A percentile compares a stretch with the other conserved stretches of the same genome.
Conservation (phyloP, 1,140 invertebrate species). For the Alviniconcha marisindica region DNA sequence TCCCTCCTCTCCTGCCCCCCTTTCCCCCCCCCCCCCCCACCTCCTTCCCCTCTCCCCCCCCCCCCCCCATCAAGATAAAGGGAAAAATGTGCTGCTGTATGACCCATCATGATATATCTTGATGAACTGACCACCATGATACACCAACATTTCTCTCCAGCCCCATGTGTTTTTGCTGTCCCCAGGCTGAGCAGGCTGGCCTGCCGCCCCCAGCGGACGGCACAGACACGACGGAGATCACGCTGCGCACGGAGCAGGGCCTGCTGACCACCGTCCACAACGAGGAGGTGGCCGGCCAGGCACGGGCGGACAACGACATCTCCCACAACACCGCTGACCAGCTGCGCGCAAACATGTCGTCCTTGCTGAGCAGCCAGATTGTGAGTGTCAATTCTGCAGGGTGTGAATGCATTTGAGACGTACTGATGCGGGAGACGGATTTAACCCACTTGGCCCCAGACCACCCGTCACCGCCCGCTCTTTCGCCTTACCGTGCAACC, state of each 20-base stretch:
- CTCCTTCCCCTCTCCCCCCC: no score
- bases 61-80: no score
- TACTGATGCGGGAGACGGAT: no score
- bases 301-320: constrained; percentile 59
- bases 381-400: no score
- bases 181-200: constrained; percentile 62
- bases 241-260: constrained; percentile 60
- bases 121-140: not conserved
- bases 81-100: no score
- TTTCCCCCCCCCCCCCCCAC: no score
- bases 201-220: constrained; percentile 57
- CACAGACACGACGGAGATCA: constrained; percentile 59
- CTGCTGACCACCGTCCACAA: constrained; percentile 58
- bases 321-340: constrained; percentile 58
- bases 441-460: no score
- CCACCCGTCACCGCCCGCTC: no score
- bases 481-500: no score
- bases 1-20: no score
- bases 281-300: constrained; percentile 61
- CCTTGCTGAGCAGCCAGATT: constrained; percentile 63
- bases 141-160: not conserved
- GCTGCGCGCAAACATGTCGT: constrained; percentile 56
- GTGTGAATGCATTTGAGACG: no score
- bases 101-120: no score
- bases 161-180: not conserved